Percentiles rank a stretch among this genome's conserved stretches.
phyloP scores from a whole-genome alignment of 2,888 invertebrate genomes.

The Mimachlamys varia region DNA sequence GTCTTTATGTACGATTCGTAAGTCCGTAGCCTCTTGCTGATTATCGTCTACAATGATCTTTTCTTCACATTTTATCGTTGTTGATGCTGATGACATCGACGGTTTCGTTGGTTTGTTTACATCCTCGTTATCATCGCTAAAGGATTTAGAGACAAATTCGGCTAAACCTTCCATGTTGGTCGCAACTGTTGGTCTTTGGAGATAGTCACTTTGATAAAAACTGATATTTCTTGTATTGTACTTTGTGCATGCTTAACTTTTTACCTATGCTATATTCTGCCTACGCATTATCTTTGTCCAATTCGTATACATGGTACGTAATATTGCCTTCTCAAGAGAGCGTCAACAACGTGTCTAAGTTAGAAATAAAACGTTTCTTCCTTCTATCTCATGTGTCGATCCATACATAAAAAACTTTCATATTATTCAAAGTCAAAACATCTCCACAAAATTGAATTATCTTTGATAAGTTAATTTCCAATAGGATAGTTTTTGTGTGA shows the following conservation, averaged over 20 bases:
- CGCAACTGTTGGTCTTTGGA: not conserved
- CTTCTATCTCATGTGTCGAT: not conserved
- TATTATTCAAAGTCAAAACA: constrained; percentile 33
- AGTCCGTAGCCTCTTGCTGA: not conserved
- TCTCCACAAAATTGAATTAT: constrained; percentile 26
- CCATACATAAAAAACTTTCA: constrained; percentile 3
- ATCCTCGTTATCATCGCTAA: constrained; percentile 10
- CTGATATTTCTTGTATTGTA: not conserved
- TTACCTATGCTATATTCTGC: not conserved
- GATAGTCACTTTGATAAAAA: not conserved
- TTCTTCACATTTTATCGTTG: constrained; percentile 27
- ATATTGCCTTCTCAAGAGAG: not conserved
- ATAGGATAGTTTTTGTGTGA: constrained; percentile 28
- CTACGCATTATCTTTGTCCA: not conserved
- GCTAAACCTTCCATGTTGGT: not conserved
- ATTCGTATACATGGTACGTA: not conserved
- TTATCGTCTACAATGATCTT: not conserved
- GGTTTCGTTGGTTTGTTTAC: constrained; percentile 11
- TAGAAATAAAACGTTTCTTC: not conserved
- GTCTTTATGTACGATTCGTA: constrained; percentile 13
- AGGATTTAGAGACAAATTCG: constrained; percentile 2
- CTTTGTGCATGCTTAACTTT: not conserved
- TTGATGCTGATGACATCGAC: not conserved
- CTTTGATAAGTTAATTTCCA: constrained; percentile 34
- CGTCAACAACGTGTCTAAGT: not conserved